These are phyloP conservation scores for Eupithecia exiguata DNA, from an alignment of 2,888 invertebrate species.

Conservation along the genomic window DNA sequence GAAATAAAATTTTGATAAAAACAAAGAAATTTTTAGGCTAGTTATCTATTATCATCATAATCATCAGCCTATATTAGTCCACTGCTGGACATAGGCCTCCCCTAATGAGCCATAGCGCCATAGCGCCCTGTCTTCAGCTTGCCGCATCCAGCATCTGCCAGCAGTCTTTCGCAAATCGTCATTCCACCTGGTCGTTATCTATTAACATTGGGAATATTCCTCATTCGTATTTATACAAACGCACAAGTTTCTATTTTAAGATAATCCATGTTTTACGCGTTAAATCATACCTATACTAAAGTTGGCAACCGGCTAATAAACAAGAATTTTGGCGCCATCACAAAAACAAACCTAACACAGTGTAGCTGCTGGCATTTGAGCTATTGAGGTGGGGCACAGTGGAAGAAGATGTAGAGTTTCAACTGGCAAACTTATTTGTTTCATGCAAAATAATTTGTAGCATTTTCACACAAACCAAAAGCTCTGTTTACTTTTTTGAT, in stretches of 20 bases:
- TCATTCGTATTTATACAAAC: not conserved
- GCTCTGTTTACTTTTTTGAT: too few relatives aligned
- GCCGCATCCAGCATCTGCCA: too few relatives aligned
- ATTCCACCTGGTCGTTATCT: too few relatives aligned
- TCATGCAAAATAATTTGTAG: not conserved
- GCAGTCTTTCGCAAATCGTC: too few relatives aligned
- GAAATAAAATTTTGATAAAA: too few relatives aligned
- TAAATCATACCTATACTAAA: slow-evolving; percentile 8
- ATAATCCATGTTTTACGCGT: not conserved
- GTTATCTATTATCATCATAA: too few relatives aligned
- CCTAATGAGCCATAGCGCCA: too few relatives aligned
- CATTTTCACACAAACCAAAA: too few relatives aligned
- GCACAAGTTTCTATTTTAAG: not conserved
- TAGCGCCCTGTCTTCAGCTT: too few relatives aligned
- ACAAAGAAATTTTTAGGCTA: too few relatives aligned
- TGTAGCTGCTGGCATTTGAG: slow-evolving; percentile 23
- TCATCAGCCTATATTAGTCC: too few relatives aligned
- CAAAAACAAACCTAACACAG: slow-evolving; percentile 12
- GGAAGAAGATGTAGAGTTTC: slow-evolving; percentile 14
- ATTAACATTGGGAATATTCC: not conserved
- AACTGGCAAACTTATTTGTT: not conserved
- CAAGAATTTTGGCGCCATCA: slow-evolving; percentile 16
- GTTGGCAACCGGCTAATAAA: slow-evolving; percentile 6
- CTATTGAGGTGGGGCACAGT: slow-evolving; percentile 17
- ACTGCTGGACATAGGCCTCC: too few relatives aligned